Evolutionary conservation across 1,140 invertebrate genomes (phyloP), one percentile per base, ranked within the genome.

Genomic region (Hydropsyche tenuis): DNA sequence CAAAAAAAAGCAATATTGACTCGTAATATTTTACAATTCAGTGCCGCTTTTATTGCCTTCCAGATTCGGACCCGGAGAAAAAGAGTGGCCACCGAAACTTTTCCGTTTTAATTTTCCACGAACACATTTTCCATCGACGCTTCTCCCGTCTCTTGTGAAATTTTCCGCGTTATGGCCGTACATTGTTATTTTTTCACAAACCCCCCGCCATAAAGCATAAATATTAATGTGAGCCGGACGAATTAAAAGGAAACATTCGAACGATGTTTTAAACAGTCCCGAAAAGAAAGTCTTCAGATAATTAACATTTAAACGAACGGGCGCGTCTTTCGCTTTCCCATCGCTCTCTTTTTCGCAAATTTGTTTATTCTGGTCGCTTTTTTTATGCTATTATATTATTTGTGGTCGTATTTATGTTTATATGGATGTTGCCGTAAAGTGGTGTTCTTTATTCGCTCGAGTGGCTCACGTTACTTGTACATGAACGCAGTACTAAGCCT

Each of bases 1-100:
- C 30, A 22, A 25, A 60, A 56, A 56, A 56, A 27, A n/a, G 56
- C 56, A 60, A 60, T 60, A 60, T 60, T 60, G 56, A 60, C 56
- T 60, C 25, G 56, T 25, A 60, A 60, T 60, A 60, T 60, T 60
- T 60, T 60, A 60, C 56, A 25, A 25, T 25, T 18, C 56, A 23
- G 22, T 60, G 56, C 23, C 22, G 56, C 7, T 60, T 60, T 60
- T 60, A 60, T 60, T 60, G 56, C 22, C 23, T 18, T 25, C 25
- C 56, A 60, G 11, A 20, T 60, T 60, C 56, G 22, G 56, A 60
- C 30, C 30, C n/a, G n/a, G n/a, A n/a, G n/a, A n/a, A n/a, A n/a
- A n/a, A n/a, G n/a, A n/a, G n/a, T n/a, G n/a, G n/a, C n/a, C 30
- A 4, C 30, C 9, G 30, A 37, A 37, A 37, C 30, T 37, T 37